A percentile compares a stretch with the other conserved stretches of the same genome.
phyloP scores from a whole-genome alignment of 2,888 invertebrate species.

The Phengaris alcon region DNA sequence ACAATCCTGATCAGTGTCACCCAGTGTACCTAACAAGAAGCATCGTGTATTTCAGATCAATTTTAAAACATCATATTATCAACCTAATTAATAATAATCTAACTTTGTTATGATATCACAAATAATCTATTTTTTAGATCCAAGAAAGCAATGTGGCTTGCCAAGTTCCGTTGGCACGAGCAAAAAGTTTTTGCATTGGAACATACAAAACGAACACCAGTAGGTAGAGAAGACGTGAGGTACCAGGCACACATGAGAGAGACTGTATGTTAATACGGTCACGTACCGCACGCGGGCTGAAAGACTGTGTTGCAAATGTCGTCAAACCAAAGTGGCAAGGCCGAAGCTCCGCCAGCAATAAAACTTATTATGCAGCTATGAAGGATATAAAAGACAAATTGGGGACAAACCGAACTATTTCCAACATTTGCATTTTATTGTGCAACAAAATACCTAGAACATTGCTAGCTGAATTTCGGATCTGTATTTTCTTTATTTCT shows the following conservation, averaged over 20 bases:
- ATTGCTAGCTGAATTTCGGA: not conserved
- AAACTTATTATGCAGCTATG: slow-evolving; percentile 21
- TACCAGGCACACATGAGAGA: slow-evolving; percentile 4
- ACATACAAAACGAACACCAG: not conserved
- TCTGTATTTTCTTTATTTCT: not conserved
- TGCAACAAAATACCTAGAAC: not conserved
- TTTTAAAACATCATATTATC: not conserved
- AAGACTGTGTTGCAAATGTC: slow-evolving; percentile 27
- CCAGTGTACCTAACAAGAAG: no score
- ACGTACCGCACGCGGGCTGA: slow-evolving; percentile 17
- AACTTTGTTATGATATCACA: not conserved
- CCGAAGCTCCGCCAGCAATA: not conserved
- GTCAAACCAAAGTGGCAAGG: slow-evolving; percentile 24
- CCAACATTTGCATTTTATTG: not conserved
- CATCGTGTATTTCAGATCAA: no score
- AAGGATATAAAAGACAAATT: slow-evolving; percentile 21
- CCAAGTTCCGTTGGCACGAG: not conserved
- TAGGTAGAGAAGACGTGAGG: slow-evolving; percentile 4
- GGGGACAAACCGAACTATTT: not conserved
- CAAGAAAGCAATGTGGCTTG: not conserved
- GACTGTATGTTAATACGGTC: slow-evolving; percentile 7
- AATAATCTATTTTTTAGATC: not conserved
- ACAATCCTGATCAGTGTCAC: no score
- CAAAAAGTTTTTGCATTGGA: not conserved
- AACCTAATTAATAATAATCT: not conserved